A percentile compares a stretch with the other conserved stretches of the same genome.
phyloP scores from a whole-genome alignment of 2,888 invertebrate genomes.

The Polydrusus cervinus region DNA sequence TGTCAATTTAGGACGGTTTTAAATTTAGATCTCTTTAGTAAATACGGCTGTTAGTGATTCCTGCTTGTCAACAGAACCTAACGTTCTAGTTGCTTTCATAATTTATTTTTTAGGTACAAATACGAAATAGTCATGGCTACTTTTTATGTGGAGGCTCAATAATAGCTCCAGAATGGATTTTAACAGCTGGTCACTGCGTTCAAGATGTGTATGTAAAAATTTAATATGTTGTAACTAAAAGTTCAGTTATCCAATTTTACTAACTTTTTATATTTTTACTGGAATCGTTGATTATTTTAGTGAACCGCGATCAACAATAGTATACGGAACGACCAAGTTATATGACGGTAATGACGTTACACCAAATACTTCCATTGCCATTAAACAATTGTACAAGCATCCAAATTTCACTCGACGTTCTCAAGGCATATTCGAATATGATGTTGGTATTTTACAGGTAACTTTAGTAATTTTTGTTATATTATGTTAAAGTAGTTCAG shows the following conservation, averaged over 20 bases:
- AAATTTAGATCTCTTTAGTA: too few species aligned
- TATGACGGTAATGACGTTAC: background rate
- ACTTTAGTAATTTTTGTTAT: too few species aligned
- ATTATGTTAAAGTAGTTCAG: too few species aligned
- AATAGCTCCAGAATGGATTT: conserved; percentile 1
- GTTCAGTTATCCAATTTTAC: background rate
- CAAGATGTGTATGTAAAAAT: background rate
- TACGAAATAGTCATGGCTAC: background rate
- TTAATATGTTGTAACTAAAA: too few species aligned
- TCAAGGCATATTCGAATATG: background rate
- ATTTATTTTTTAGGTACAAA: background rate
- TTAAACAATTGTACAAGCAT: background rate
- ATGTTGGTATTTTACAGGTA: background rate
- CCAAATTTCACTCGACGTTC: background rate
- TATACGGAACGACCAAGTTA: background rate
- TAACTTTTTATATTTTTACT: too few species aligned
- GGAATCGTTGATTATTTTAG: too few species aligned
- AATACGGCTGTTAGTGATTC: too few species aligned
- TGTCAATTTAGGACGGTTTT: too few species aligned
- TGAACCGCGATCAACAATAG: background rate
- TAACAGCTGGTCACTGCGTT: conserved; percentile 5
- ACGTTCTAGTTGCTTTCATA: background rate
- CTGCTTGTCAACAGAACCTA: too few species aligned
- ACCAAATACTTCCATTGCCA: background rate
- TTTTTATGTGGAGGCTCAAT: background rate